Evolutionary conservation across 2,113 vertebrate species (phyloP).

Genomic region (Notechis scutatus): DNA sequence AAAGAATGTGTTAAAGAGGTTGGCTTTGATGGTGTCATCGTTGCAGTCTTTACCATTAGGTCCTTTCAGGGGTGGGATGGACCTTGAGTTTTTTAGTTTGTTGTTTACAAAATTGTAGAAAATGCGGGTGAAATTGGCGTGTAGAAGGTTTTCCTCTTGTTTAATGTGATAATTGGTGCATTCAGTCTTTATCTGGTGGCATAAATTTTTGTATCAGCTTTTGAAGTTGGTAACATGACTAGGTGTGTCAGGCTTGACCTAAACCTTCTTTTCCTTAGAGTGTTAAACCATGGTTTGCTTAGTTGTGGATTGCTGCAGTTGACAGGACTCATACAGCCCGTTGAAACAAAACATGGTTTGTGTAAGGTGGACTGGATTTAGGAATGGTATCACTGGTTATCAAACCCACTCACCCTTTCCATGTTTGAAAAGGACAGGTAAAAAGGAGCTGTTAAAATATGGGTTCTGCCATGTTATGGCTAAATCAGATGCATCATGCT

Average conservation of each 20-base stretch:
- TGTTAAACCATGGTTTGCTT: background rate
- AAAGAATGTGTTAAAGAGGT: too few relatives aligned
- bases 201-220: too few relatives aligned
- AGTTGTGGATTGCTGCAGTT: background rate
- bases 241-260: background rate
- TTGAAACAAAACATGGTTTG: background rate
- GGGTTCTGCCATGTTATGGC: background rate
- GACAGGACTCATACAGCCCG: background rate
- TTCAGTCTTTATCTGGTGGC: too few relatives aligned
- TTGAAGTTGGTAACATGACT: too few relatives aligned
- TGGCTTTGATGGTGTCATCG: too few relatives aligned
- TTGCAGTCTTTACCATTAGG: too few relatives aligned
- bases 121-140: too few relatives aligned
- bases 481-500: background rate
- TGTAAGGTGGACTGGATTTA: background rate
- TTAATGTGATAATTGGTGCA: too few relatives aligned
- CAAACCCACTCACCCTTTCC: background rate
- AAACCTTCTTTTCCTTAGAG: background rate
- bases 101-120: too few relatives aligned
- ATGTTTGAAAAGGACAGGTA: background rate
- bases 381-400: background rate
- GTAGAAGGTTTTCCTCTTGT: too few relatives aligned
- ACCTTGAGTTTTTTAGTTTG: too few relatives aligned
- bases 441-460: background rate
- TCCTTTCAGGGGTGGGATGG: too few relatives aligned